Evolutionary conservation across 2,888 invertebrate species (phyloP), one percentile per base, ranked within the genome.

Genomic region (Parasteatoda lunata): DNA sequence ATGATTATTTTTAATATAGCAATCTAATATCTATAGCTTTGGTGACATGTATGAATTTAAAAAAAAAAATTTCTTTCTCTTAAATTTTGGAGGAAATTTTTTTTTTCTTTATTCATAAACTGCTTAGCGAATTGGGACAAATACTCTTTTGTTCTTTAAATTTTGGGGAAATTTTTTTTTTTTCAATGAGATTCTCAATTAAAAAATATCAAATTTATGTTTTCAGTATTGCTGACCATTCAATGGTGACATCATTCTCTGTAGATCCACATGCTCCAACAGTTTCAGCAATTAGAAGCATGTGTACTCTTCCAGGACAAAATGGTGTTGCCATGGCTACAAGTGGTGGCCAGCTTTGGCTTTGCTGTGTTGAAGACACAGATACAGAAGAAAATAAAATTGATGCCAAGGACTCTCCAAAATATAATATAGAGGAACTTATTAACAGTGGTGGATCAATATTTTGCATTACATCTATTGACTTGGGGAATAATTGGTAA

Each of bases 271-370:
- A 94, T 73, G 94, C 94, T 11, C 94, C 93, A 15, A 89, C 90
- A 79, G 93, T 94, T 3, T 90, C 90, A 8, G 94, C 95, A 64
- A 94, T 97, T 49, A 93, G 95, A 11, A 94, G 95, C 54, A 92
- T 97, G 89, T 93, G 94, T 69, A 94, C 95, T 90, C 93, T 97
- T 89, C 94, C 94, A 30, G 92, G 93, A 52, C 93, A 96, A 88
- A 94, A 94, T 89, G 93, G 96, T 59, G 96, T 97, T n/a, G 97
- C 96, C 3, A 95, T 96, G 8, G 96, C 96, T 0, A 92, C 97
- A 59, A 94, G 94, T 47, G 96, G 95, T 91, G 97, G 97, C 90
- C 90, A 96, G 73, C 91, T 96, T 78, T 96, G 96, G 93, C 92
- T 96, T 70, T 94, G 96, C 89, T 94, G 94, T 13, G 88, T 89